phyloP scores from a whole-genome alignment of 1,140 invertebrate genomes.

The Drosophila sucinea region DNA sequence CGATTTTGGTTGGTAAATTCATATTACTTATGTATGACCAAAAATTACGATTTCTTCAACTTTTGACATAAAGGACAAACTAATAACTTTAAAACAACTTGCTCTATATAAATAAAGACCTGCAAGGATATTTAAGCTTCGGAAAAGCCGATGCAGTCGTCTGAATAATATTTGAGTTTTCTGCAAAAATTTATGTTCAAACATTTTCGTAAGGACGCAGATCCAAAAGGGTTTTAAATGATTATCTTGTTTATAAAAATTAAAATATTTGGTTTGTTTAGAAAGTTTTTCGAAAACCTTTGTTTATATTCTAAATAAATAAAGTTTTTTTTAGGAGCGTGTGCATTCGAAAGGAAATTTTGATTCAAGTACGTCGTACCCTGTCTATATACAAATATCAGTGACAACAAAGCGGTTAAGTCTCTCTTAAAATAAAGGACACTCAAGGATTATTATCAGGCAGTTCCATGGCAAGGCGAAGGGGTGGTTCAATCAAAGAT shows the following conservation, averaged over 20 bases:
- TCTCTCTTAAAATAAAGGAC: background rate
- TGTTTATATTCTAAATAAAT: conserved; percentile 45
- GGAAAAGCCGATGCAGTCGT: too few species aligned
- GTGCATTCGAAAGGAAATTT: conserved; percentile 59
- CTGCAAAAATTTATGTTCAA: too few species aligned
- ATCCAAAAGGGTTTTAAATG: too few species aligned
- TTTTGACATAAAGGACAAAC: too few species aligned
- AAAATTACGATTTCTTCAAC: too few species aligned
- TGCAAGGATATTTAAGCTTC: too few species aligned
- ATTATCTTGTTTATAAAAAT: background rate
- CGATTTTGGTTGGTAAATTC: too few species aligned
- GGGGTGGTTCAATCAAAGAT: conserved; percentile 30
- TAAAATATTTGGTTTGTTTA: conserved; percentile 12
- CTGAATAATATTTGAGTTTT: too few species aligned
- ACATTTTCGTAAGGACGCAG: too few species aligned
- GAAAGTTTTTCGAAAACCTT: conserved; percentile 31
- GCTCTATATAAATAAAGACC: too few species aligned
- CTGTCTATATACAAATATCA: conserved; percentile 66
- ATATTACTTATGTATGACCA: too few species aligned
- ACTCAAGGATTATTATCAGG: conserved; percentile 31
- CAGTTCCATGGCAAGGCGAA: conserved; percentile 49
- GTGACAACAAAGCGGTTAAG: conserved; percentile 46
- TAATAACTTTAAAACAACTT: too few species aligned
- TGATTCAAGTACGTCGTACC: conserved; percentile 65
- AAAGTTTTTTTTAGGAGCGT: conserved; percentile 14